These are phyloP conservation scores for Byasa hedistus DNA, from an alignment of 2,888 invertebrate genomes.

Conservation along the genomic window DNA sequence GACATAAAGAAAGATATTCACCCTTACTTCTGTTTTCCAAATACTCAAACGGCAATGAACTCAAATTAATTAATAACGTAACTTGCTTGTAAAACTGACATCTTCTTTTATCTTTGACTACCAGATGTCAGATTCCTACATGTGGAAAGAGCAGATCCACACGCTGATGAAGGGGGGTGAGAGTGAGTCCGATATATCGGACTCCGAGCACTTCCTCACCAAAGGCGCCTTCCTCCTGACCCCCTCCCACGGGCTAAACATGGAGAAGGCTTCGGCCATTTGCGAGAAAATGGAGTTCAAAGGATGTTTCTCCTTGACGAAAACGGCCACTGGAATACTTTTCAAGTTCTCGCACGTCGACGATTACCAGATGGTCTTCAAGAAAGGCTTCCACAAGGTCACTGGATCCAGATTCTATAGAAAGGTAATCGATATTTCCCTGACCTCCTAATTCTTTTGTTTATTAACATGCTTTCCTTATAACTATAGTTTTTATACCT, in stretches of 20 bases:
- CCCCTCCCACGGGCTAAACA: constrained; percentile 90
- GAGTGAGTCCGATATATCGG: constrained; percentile 88
- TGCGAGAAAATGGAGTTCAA: constrained; percentile 94
- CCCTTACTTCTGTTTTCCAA: too few species aligned
- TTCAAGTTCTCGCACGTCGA: constrained; percentile 93
- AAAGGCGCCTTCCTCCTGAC: constrained; percentile 91
- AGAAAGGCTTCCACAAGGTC: constrained; percentile 92
- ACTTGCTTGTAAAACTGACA: too few species aligned
- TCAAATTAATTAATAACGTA: too few species aligned
- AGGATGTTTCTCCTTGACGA: constrained; percentile 91
- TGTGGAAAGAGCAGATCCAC: constrained; percentile 78
- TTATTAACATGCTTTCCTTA: too few species aligned
- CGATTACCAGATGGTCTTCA: constrained; percentile 91
- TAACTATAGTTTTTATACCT: too few species aligned
- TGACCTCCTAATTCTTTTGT: too few species aligned
- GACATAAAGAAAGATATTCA: too few species aligned
- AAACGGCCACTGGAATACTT: constrained; percentile 92
- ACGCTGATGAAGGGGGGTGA: constrained; percentile 85
- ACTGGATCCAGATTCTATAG: constrained; percentile 92
- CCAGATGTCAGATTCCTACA: constrained; percentile 76
- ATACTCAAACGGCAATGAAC: too few species aligned
- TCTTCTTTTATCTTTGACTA: constrained; percentile 25
- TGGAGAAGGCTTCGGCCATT: constrained; percentile 91
- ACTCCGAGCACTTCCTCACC: constrained; percentile 87
- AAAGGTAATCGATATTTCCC: constrained; percentile 80